phyloP scores from a whole-genome alignment of 2,888 invertebrate species.

The Dynastes hyllus region DNA sequence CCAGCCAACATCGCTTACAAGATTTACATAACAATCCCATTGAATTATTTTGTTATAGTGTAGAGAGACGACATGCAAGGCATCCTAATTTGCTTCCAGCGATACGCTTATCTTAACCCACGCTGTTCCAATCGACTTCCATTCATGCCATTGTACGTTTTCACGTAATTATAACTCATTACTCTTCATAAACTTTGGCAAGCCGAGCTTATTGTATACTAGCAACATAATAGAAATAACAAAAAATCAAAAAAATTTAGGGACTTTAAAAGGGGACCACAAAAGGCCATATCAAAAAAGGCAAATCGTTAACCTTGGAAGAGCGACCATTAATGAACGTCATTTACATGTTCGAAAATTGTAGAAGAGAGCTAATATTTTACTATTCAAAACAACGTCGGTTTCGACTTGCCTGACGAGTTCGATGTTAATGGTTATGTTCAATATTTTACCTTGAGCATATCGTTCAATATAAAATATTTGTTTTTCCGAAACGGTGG shows the following conservation, averaged over 20 bases:
- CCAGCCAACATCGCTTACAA: no score
- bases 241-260: no score
- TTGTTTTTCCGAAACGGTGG: neutral
- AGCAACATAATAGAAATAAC: constrained; percentile 12
- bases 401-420: constrained; percentile 7
- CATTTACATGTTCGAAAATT: constrained; percentile 1
- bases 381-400: constrained; percentile 1
- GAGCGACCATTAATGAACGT: neutral
- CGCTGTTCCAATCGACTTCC: constrained; percentile 37
- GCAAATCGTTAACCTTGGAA: constrained; percentile 9
- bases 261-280: no score
- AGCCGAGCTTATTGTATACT: constrained; percentile 11
- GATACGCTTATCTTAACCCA: constrained; percentile 22
- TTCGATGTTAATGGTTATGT: constrained; percentile 13
- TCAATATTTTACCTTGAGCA: constrained; percentile 7
- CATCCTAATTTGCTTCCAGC: constrained; percentile 30
- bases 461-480: neutral
- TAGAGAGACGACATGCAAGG: constrained; percentile 19
- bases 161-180: constrained; percentile 37
- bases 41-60: constrained; percentile 20
- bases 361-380: neutral
- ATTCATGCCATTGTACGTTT: constrained; percentile 21
- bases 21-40: constrained; percentile 15
- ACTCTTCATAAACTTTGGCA: constrained; percentile 21
- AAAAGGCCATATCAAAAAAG: no score